Base-by-base conservation (phyloP, 2,888 invertebrate species). In the Alentia gelatinosa region DNA sequence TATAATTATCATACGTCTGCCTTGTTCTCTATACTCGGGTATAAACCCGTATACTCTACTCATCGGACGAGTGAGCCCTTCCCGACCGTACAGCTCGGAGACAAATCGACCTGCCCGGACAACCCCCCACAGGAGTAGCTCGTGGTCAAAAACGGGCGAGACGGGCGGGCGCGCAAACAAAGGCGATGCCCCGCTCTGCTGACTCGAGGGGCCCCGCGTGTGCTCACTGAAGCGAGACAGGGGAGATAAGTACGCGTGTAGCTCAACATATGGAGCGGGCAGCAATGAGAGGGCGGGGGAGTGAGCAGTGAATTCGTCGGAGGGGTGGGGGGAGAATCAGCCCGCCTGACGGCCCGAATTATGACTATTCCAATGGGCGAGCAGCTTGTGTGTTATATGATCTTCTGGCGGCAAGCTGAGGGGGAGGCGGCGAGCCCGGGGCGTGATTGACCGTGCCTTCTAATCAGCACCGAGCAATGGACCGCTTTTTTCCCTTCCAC, bases 401-500 rank as follows among this genome's bases (percentile, higher is more conserved):
- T 26, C 68, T 30, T 26, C 68, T 79, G 1, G 1, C 37, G 15
- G 37, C 23, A 39, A 79, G 79, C 79, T 1, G 37, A 7, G 15
- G 39, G 79, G 79, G 30, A 15, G 33, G 74, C 12, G 74, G 74
- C 33, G 26, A 33, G 74, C 33, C 37, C 15, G 37, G 79, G 79
- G 37, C 39, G 39, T 79, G 79, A 79, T 35, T 79, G 79, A 79
- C 79, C 9, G 37, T 15, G 79, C 79, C 79, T 79, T 79, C 79
- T 79, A 79, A 79, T 79, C 79, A 79, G 79, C 39, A 26, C n/a
- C 79, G 15, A 79, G 37, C 79, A 79, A 79, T 79, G 79, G 79
- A 12, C 37, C n/a, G 7, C 79, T 39, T 39, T 79, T 79, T 79
- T 37, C 23, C 68, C 79, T 79, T 79, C 79, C 79, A 79, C 79